A percentile compares a stretch with the other conserved stretches of the same genome.
These are phyloP conservation scores for Cheilosia vulpina DNA, from an alignment of 2,888 invertebrate species.

Conservation along the genomic window DNA sequence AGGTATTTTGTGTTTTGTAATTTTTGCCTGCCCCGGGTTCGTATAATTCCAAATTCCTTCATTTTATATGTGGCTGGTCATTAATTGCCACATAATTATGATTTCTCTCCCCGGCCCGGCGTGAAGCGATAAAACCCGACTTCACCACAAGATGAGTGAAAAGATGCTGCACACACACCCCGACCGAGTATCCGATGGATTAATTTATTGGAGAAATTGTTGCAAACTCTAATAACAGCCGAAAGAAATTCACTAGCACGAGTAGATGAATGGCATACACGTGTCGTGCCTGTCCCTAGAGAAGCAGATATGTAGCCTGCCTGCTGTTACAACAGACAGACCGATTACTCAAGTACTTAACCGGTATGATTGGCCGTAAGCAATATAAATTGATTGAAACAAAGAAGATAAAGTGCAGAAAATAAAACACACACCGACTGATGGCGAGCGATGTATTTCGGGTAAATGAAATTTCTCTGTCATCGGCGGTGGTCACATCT, in stretches of 20 bases:
- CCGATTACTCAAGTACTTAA: slow-evolving; percentile 20
- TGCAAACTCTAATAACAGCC: slow-evolving; percentile 4
- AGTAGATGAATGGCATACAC: slow-evolving; percentile 13
- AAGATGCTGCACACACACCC: slow-evolving; percentile 9
- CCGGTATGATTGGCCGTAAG: slow-evolving; percentile 25
- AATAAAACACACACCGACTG: not conserved
- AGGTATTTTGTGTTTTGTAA: not conserved
- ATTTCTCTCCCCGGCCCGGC: slow-evolving; percentile 39
- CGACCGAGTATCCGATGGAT: slow-evolving; percentile 34
- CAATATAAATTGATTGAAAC: slow-evolving; percentile 18
- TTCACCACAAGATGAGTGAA: slow-evolving; percentile 24
- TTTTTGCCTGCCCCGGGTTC: slow-evolving; percentile 5
- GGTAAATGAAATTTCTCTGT: slow-evolving; percentile 4
- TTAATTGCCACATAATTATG: slow-evolving; percentile 61
- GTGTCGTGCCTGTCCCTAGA: slow-evolving; percentile 6
- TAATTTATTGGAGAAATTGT: slow-evolving; percentile 62
- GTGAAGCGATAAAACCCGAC: slow-evolving; percentile 22
- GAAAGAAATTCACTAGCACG: slow-evolving; percentile 8
- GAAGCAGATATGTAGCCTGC: slow-evolving; percentile 1
- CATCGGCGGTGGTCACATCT: not conserved
- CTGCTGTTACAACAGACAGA: not conserved
- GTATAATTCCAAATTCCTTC: slow-evolving; percentile 41
- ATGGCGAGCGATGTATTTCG: slow-evolving; percentile 27
- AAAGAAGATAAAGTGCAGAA: not conserved
- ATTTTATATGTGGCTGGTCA: slow-evolving; percentile 39